A percentile compares a stretch with the other conserved stretches of the same genome.
Conservation (phyloP, 2,113 vertebrate genomes). For the Rhagologus leucostigma region DNA sequence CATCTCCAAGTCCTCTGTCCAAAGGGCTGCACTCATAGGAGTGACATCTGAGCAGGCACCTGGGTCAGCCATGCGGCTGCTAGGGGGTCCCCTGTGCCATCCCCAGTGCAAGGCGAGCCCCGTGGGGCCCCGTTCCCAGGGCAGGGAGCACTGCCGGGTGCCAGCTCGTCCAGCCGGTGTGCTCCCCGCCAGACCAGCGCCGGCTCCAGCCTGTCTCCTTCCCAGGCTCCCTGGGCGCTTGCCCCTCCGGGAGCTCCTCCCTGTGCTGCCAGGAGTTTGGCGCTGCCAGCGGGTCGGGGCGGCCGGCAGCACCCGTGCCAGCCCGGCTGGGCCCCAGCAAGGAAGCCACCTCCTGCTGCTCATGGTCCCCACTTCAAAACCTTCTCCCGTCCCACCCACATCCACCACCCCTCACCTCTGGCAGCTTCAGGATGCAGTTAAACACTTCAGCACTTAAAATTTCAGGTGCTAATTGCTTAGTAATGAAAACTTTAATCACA, state of each 20-base stretch:
- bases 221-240: neutral
- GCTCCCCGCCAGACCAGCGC: neutral
- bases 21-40: neutral
- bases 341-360: neutral
- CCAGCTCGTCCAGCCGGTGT: neutral
- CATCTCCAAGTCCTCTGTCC: neutral
- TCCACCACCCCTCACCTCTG: slow-evolving; percentile 43
- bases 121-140: neutral
- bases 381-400: slow-evolving; percentile 10
- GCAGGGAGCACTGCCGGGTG: neutral
- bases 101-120: neutral
- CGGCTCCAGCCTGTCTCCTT: slow-evolving; percentile 38
- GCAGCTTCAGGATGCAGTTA: slow-evolving; percentile 57
- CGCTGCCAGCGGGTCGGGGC: fast-evolving
- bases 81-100: neutral
- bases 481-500: slow-evolving; percentile 71
- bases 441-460: slow-evolving; percentile 64
- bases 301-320: neutral
- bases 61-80: fast-evolving
- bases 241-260: neutral
- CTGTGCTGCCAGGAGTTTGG: neutral
- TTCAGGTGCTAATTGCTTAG: slow-evolving; percentile 68
- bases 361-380: neutral
- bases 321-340: neutral
- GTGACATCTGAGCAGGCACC: neutral